Conservation (phyloP, 2,113 vertebrate genomes). For the Aptenodytes forsteri region DNA sequence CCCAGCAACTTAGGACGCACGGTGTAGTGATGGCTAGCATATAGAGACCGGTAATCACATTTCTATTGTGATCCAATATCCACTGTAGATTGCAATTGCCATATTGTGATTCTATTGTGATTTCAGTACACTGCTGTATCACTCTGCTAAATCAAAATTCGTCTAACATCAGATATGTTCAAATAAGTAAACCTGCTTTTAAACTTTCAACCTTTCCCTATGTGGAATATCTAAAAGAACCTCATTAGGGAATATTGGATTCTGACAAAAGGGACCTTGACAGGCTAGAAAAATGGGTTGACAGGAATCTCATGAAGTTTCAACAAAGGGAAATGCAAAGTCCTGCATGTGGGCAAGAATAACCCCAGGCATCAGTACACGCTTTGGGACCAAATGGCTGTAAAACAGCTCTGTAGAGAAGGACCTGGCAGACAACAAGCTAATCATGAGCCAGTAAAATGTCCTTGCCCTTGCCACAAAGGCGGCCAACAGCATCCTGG, state of each 20-base stretch:
- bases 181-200: neutral
- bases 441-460: neutral
- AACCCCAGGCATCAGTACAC: neutral
- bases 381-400: neutral
- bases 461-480: neutral
- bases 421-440: neutral
- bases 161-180: neutral
- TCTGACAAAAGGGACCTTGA: neutral
- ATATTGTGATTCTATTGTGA: neutral
- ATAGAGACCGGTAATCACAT: neutral
- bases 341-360: neutral
- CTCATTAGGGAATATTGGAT: neutral
- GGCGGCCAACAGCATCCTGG: neutral
- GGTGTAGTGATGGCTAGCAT: neutral
- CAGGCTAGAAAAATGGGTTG: neutral
- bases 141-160: neutral
- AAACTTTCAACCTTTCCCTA: neutral
- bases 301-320: neutral
- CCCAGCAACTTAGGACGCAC: accelerated
- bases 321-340: neutral
- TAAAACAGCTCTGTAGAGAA: neutral
- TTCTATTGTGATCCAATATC: neutral
- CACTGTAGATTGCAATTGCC: neutral
- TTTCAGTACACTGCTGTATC: neutral
- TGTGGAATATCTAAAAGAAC: neutral